phyloP scores from a whole-genome alignment of 2,797 vertebrate genomes.

The Zenarchopterus dispar region DNA sequence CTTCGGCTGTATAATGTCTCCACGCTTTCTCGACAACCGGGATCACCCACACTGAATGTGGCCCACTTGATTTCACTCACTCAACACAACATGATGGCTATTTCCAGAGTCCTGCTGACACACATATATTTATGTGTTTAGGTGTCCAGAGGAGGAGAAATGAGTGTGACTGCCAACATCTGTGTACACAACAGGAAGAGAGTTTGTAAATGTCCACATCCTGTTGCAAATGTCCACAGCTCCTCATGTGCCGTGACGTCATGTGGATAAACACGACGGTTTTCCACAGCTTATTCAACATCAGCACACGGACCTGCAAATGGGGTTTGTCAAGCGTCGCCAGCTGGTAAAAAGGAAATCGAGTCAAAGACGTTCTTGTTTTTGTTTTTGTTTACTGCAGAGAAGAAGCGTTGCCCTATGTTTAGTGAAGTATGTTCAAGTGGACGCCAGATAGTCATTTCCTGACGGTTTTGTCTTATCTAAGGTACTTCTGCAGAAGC shows the following conservation, averaged over 20 bases:
- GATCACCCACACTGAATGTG: too few species aligned
- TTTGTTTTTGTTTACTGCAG: not conserved
- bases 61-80: too few species aligned
- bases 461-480: too few species aligned
- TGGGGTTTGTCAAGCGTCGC: not conserved
- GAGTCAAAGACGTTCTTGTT: not conserved
- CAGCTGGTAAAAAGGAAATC: slow-evolving; percentile 1
- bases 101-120: not conserved
- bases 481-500: too few species aligned
- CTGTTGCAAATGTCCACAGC: slow-evolving; percentile 4
- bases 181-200: slow-evolving; percentile 13
- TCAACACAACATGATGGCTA: not conserved
- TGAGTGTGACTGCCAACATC: not conserved
- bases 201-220: slow-evolving; percentile 4
- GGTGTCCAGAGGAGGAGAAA: not conserved
- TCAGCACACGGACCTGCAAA: not conserved
- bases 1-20: too few species aligned
- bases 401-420: not conserved
- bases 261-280: slow-evolving; percentile 27
- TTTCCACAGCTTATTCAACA: slow-evolving; percentile 7
- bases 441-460: too few species aligned
- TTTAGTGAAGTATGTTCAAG: not conserved
- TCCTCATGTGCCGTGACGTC: slow-evolving; percentile 17
- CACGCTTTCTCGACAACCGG: too few species aligned
- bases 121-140: not conserved